Percentiles rank a stretch among this genome's conserved stretches.
phyloP scores from a whole-genome alignment of 2,888 invertebrate genomes.

The Epistrophe eligans region DNA sequence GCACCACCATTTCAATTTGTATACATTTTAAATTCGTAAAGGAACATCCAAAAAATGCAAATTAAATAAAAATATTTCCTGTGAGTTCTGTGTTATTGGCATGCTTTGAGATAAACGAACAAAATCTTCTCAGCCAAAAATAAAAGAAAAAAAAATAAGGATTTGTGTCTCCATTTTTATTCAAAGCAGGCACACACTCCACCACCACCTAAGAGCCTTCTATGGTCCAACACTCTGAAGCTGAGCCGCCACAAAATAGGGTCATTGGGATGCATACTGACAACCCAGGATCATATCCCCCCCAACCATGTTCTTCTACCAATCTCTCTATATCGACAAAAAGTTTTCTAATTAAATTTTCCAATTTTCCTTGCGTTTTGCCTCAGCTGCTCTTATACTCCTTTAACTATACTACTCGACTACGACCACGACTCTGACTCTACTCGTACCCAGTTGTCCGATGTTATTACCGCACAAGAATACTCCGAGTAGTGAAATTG shows the following conservation, averaged over 20 bases:
- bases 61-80: conserved; percentile 31
- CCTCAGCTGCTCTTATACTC: conserved; percentile 66
- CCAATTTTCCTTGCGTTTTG: conserved; percentile 74
- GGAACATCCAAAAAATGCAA: conserved; percentile 27
- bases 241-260: conserved; percentile 39
- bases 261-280: conserved; percentile 52
- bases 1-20: background rate
- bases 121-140: background rate
- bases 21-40: background rate
- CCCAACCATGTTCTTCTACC: background rate
- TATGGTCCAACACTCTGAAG: conserved; percentile 19
- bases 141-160: background rate
- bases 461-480: conserved; percentile 73
- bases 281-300: background rate
- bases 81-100: background rate
- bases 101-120: conserved; percentile 17
- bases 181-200: conserved; percentile 49
- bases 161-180: conserved; percentile 41
- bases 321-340: conserved; percentile 61
- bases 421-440: no score
- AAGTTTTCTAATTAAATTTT: conserved; percentile 77
- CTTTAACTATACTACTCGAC: conserved; percentile 29
- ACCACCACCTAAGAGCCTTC: background rate
- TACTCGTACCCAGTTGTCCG: conserved; percentile 61
- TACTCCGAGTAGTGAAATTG: conserved; percentile 61